Evolutionary conservation across 2,797 vertebrate species (phyloP), one percentile per base, ranked within the genome.

Genomic region (Nothura maculosa): DNA sequence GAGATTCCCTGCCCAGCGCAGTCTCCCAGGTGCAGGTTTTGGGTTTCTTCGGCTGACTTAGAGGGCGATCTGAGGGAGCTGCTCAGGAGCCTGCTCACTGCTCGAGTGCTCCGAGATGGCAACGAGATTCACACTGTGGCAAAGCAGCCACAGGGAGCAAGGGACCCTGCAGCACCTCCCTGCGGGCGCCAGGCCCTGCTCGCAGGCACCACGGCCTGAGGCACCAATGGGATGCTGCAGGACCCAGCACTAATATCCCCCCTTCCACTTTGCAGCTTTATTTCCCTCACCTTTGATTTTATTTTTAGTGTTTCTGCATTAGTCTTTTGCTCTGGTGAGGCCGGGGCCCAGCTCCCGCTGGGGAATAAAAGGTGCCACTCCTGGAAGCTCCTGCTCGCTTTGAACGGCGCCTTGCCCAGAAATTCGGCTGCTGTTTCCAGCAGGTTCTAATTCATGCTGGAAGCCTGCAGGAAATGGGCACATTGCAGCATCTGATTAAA

Each of bases 401-500:
- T 94, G 76, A 94, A 87, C 54, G 86, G 43, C 0, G 0, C 80
- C 75, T 93, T 83, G 43, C 66, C 1, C 1, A 74, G 73, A 90
- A 94, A 95, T 61, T 78, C 88, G 83, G 84, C 55, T 94, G 87
- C 85, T 93, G 62, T 85, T 93, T 96, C 88, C 79, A 94, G 88
- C 84, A 94, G 86, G 73, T 75, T 96, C 69, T 50, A 92, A 92
- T 90, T 92, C 75, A 58, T 36, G 45, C 81, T 75, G 89, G 93
- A 87, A 92, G 88, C 72, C 92, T 78, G 54, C 78, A 96, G 93
- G 90, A 96, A 94, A 96, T 57, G 47, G 88, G 92, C 69, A 90
- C 84, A 69, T 66, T 87, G 90, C 90, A 94, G 69, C 79, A 89
- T 87, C 86, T 95, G 93, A 95, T 94, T 96, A 87, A 92, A 91